These are phyloP conservation scores for Yponomeuta cagnagella DNA, from an alignment of 2,888 invertebrate genomes.

Conservation along the genomic window DNA sequence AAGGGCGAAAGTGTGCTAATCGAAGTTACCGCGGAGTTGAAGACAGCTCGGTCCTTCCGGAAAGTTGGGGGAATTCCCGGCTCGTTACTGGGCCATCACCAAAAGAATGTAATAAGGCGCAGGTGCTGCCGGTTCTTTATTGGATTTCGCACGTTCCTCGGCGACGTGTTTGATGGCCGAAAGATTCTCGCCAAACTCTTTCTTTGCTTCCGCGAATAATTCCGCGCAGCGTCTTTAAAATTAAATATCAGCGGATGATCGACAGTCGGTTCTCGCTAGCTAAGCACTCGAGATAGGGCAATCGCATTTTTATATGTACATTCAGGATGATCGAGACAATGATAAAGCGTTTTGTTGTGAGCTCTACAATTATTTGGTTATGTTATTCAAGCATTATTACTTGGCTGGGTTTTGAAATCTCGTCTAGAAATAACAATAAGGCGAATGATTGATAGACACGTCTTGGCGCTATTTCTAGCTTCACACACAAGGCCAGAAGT, in stretches of 20 bases:
- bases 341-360: too few relatives aligned
- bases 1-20: slow-evolving; percentile 44
- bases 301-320: too few relatives aligned
- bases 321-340: too few relatives aligned
- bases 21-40: slow-evolving; percentile 64
- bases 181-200: slow-evolving; percentile 71
- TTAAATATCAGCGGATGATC: not conserved
- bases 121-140: slow-evolving; percentile 70
- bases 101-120: slow-evolving; percentile 73
- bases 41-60: slow-evolving; percentile 64
- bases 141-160: slow-evolving; percentile 71
- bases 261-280: too few relatives aligned
- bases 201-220: slow-evolving; percentile 46
- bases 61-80: slow-evolving; percentile 63
- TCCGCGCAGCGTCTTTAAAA: slow-evolving; percentile 36
- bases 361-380: too few relatives aligned
- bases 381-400: too few relatives aligned
- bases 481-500: not conserved
- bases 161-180: slow-evolving; percentile 70
- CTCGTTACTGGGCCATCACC: slow-evolving; percentile 53
- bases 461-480: not conserved
- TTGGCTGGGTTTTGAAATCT: not conserved
- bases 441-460: too few relatives aligned
- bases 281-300: too few relatives aligned
- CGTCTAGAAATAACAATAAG: not conserved